These are phyloP conservation scores for Brachypodius melanocephalos DNA, from an alignment of 2,113 vertebrate species.

Conservation along the genomic window DNA sequence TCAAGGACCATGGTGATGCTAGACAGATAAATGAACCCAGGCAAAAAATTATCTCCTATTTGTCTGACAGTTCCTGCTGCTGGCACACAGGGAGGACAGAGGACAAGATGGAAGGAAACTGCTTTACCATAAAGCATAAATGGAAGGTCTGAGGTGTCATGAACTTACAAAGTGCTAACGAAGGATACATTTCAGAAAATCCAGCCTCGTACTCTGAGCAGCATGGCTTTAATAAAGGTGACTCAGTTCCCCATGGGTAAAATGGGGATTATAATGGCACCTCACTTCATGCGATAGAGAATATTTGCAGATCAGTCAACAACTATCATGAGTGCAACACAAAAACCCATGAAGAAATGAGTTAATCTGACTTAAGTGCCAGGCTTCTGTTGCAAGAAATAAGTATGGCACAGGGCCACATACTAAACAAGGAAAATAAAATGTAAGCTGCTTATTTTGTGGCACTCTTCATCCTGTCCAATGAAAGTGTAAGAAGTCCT, in stretches of 20 bases:
- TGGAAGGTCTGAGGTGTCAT: neutral
- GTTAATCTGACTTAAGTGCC: slow-evolving; percentile 18
- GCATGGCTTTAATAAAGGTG: neutral
- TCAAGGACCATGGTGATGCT: neutral
- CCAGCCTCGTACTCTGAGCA: neutral
- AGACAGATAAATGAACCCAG: neutral
- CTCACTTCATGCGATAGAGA: neutral
- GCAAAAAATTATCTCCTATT: neutral
- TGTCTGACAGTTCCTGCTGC: neutral
- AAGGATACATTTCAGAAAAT: neutral
- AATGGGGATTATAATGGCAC: neutral
- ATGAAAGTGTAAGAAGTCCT: neutral
- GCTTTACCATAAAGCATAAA: neutral
- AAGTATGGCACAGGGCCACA: neutral
- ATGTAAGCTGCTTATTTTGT: slow-evolving; percentile 9
- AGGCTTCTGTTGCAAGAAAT: neutral
- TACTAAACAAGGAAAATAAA: slow-evolving; percentile 1
- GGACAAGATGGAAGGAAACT: neutral
- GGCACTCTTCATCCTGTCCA: neutral
- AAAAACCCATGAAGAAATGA: slow-evolving; percentile 31
- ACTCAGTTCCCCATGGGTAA: neutral
- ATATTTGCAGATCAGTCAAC: slow-evolving; percentile 21
- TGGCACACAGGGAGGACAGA: neutral
- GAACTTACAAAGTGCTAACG: neutral
- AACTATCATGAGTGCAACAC: neutral